Percentiles rank a stretch among this genome's conserved stretches.
Evolutionary conservation across 2,113 vertebrate species (phyloP).

Genomic region (Diadophis punctatus): DNA sequence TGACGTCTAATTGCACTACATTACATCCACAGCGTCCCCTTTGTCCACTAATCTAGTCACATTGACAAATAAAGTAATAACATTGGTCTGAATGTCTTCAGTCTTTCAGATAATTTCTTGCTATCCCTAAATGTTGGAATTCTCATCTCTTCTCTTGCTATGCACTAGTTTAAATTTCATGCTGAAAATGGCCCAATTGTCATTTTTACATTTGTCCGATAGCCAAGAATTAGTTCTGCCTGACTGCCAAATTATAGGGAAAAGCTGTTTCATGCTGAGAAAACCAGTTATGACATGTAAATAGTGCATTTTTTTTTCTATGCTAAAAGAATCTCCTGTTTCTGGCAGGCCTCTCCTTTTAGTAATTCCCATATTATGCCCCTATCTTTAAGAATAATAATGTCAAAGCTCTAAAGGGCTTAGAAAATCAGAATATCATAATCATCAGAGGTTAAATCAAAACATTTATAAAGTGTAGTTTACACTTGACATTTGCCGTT

Average conservation of each 20-base stretch:
- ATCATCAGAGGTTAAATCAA: not conserved
- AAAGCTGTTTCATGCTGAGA: constrained; percentile 19
- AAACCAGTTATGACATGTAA: constrained; percentile 21
- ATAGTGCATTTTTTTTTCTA: not conserved
- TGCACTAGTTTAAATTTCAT: not conserved
- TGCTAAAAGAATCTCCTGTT: not conserved
- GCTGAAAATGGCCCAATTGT: constrained; percentile 3
- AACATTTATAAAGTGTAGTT: not conserved
- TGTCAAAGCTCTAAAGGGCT: not conserved
- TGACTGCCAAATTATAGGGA: constrained; percentile 21
- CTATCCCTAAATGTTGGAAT: not conserved
- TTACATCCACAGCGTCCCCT: not conserved
- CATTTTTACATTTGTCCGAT: constrained; percentile 9
- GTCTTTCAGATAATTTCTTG: not conserved
- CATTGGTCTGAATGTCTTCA: not conserved
- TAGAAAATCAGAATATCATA: not conserved
- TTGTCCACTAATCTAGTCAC: not conserved
- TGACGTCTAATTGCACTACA: not conserved
- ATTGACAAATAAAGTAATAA: not conserved
- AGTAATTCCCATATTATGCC: not conserved
- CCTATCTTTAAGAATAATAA: not conserved
- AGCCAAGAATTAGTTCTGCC: constrained; percentile 18
- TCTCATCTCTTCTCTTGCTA: constrained; percentile 10
- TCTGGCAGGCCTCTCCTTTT: not conserved
- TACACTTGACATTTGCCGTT: constrained; percentile 2